Evolutionary conservation across 1,140 invertebrate genomes (phyloP), one percentile per base, ranked within the genome.

Genomic region (Zaprionus inermis): DNA sequence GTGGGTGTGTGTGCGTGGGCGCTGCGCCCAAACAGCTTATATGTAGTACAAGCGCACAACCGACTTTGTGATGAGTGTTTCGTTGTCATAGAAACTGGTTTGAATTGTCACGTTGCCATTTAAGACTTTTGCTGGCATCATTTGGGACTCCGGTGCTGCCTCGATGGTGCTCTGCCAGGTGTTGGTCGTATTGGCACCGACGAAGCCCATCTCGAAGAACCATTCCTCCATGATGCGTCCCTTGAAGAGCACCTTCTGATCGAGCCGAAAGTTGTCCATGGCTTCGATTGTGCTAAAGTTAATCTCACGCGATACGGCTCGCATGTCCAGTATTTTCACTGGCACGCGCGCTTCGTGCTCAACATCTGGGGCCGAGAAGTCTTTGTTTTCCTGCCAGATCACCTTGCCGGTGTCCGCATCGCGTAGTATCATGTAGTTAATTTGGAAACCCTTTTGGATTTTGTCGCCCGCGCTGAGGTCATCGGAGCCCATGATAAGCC

Each of bases 201-300:
- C 98, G 93, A 98, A 99, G 44, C 99, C 99, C 95, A 99, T 99
- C 92, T 99, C 98, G 93, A 99, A 99, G 92, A 97, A 97, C 99
- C 99, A 99, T 93, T 99, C 98, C 94, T 98, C 97, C 75, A 98
- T 93, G 86, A 96, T 97, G 65, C 96, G 94, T 1, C 96, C 96
- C 92, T 96, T 96, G 91, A 96, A 96, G 32, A 96, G 92, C 6
- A 96, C 95, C 93, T 97, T 97, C 92, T 99, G 99, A 93, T 99
- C 98, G 52, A 99, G 93, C 80, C 98, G 94, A 93, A 99, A 99
- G 92, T 98, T 98, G 79, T 99, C 98, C 95, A 99, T 98, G 11
- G 97, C 94, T 93, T 99, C 97, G 56, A 96, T 94, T 22, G 99
- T 99, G 84, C 98, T 99, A 92, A 99, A 99, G 93, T 99, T 99